Base-by-base conservation (phyloP, 2,888 invertebrate species). In the Clivina fossor region DNA sequence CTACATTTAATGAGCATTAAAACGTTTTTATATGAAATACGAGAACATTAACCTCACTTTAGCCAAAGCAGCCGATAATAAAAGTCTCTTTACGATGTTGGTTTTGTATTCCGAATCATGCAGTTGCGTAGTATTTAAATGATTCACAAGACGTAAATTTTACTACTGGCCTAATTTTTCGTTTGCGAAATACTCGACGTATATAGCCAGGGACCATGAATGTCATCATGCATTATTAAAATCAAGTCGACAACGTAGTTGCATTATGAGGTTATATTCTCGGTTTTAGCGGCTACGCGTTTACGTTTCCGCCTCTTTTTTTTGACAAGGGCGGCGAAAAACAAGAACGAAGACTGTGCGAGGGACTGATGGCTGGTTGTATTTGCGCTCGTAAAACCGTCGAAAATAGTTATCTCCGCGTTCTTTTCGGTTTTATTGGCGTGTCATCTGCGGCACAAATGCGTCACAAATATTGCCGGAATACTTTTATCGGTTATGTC, bases 101-200 rank as follows among this genome's bases (percentile, higher is more conserved):
- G n/a, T n/a, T n/a, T n/a, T 9, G 9, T 24, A 24, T 24, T 24
- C 9, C 26, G 5, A 9, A 4, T 44, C 15, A 44, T 44, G 30
- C 44, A 28, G 11, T n/a, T n/a, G 44, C 44, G 30, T 44, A n/a
- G n/a, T n/a, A 44, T 44, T 44, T 44, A 44, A 44, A 44, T 44
- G 44, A 44, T 44, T 26, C 44, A 44, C 30, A 44, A 44, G 44
- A 44, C 30, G n/a, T 30, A 30, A 44, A 30, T 28, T 44, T 44
- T 44, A 44, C 30, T 44, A 30, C 26, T 16, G 30, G 19, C 28
- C 30, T 30, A 44, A 44, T 44, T 44, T 44, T 18, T 24, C 9
- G 4, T 24, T 24, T 24, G 26, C 4, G 26, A 7, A 7, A 24
- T 24, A 4, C 26, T 24, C 9, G 26, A 24, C 9, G 9, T 9